Base-by-base conservation (phyloP, 1,140 invertebrate species). In the Diabrotica virgifera region DNA sequence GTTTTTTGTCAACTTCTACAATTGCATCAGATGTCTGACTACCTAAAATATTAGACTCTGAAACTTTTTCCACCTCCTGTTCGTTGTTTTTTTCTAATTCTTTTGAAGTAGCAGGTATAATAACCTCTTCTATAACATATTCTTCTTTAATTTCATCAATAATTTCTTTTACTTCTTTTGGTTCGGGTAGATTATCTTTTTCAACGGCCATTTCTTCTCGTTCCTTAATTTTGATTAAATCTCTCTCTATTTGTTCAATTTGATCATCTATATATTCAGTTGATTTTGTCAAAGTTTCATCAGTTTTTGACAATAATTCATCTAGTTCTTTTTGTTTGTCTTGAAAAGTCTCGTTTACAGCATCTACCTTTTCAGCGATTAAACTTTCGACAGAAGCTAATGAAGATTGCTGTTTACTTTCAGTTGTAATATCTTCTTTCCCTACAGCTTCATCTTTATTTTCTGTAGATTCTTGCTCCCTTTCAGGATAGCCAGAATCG, bases 311-410 rank as follows among this genome's bases (percentile, higher is more conserved):
- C 11, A 53, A 60, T 53, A 52, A 40, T 11, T 62, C 38, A 7
- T 10, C 36, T 24, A 52, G 64, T 60, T 74, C 74, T 70, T 76
- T 73, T 70, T 74, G 72, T 68, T 79, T 67, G 76, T 79, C 74
- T 78, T 72, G 52, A 64, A 50, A 37, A 56, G 52, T 40, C 52
- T 56, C 54, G n/a, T 62, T 54, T 60, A 69, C 60, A 13, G 59
- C 52, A 5, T 5, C 5, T 10, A 46, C 40, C 8, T n/a, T 46
- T 46, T 46, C 40, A 10, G 8, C 40, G n/a, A 46, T 46, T 46
- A 46, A 8, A 46, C 6, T 8, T 46, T 46, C 40, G 8, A 46
- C n/a, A 10, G 40, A 46, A 46, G 40, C n/a, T 24, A 24, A 24
- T 24, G 24, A 24, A 24, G 24, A 4, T 24, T 24, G 1, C 24